Base-by-base conservation (phyloP, 1,140 invertebrate species). In the Dendroctonus ponderosae region DNA sequence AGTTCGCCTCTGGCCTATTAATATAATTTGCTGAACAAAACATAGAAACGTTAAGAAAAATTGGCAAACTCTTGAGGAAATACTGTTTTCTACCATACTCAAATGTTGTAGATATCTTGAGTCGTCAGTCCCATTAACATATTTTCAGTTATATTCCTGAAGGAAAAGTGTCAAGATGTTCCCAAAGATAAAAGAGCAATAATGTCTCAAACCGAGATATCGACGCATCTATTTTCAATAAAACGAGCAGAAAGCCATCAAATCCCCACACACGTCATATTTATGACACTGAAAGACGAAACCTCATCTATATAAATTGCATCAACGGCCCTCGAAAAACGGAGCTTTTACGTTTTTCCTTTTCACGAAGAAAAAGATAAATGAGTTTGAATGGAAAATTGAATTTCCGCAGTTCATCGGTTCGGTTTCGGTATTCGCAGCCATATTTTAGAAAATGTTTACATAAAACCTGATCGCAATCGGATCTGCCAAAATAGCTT, bases 341-440 rank as follows among this genome's bases (percentile, higher is more conserved):
- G 58, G 38, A 40, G 43, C 66, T 58, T 46, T 62, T 61, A 61
- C 50, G 40, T 67, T 56, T 53, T 62, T 37, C 66, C 42, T 50
- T 67, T 67, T 67, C 48, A 6, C 48, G 6, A 41, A 40, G 26
- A 41, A 42, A 58, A 76, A 78, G 77, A 79, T 77, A 72, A 79
- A 81, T 81, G 79, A 77, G 76, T 80, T 79, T 82, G 79, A 78
- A 81, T 82, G 80, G 80, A 80, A 81, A 82, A 82, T 82, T 81
- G 80, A 80, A 82, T 81, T 64, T 80, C 79, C 76, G 78, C 76
- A 80, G 79, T 82, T 80, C 80, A 82, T 82, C 81, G 81, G 81
- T 79, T 82, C 80, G 81, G 82, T 83, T 82, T 72, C 73, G 70
- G 67, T 58, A 54, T 72, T 70, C 67, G 58, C 50, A 43, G 60